Evolutionary conservation across 2,113 vertebrate genomes (phyloP).

Genomic region (Tapirus terrestris): DNA sequence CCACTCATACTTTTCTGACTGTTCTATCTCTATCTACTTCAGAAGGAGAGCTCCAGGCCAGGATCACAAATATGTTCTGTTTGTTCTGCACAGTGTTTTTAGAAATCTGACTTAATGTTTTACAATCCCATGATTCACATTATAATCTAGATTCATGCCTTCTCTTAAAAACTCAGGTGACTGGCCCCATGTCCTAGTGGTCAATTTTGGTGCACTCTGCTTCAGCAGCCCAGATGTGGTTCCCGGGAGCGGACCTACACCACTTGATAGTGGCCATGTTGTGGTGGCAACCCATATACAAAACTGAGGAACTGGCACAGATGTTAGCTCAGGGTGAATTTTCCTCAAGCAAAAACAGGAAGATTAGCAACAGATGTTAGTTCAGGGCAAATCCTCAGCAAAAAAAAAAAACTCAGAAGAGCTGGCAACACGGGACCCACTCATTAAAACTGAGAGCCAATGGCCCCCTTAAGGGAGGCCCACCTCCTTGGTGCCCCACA

Average conservation of each 20-base stretch:
- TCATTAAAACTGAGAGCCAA: background rate
- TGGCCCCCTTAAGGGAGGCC: background rate
- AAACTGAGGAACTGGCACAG: no score
- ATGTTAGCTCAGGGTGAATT: no score
- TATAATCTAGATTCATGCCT: background rate
- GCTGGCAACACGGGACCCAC: background rate
- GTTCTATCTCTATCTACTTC: background rate
- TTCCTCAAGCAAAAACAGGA: no score
- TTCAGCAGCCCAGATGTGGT: no score
- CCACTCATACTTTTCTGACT: background rate
- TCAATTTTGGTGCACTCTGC: no score
- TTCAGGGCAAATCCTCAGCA: no score
- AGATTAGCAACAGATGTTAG: no score
- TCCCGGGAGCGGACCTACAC: no score
- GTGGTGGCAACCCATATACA: no score
- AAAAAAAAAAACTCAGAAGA: background rate
- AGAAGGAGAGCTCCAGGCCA: background rate
- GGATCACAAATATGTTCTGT: background rate
- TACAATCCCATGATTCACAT: background rate
- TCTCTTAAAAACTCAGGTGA: constrained; percentile 16
- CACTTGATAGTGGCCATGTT: no score
- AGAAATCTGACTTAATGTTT: constrained; percentile 3
- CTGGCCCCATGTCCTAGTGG: no score
- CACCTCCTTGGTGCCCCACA: background rate
- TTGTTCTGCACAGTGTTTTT: background rate